phyloP scores from a whole-genome alignment of 2,797 vertebrate genomes.

The Hippoglossus hippoglossus region DNA sequence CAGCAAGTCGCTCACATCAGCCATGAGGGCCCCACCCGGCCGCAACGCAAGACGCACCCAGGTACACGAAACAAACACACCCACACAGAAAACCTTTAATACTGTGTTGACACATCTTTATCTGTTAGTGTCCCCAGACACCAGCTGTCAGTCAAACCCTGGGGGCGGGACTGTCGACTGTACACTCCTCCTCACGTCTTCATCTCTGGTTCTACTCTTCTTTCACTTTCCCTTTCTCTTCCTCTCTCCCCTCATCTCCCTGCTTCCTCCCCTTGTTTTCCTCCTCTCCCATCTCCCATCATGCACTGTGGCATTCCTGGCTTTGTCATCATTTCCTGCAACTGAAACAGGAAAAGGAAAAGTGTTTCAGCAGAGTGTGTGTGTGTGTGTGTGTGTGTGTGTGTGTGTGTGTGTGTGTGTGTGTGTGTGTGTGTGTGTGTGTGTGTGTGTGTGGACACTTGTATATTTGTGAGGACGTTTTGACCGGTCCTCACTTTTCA shows the following conservation, averaged over 20 bases:
- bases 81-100: background rate
- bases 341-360: slow-evolving; percentile 66
- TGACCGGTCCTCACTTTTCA: too few species aligned
- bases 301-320: slow-evolving; percentile 55
- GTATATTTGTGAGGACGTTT: too few species aligned
- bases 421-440: background rate
- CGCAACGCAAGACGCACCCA: slow-evolving; percentile 90
- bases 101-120: too few species aligned
- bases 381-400: slow-evolving; percentile 28
- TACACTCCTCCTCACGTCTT: background rate
- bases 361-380: slow-evolving; percentile 6
- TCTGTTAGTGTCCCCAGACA: too few species aligned
- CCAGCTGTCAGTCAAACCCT: background rate
- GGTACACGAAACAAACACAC: slow-evolving; percentile 70
- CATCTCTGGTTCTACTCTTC: background rate
- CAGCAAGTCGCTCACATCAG: slow-evolving; percentile 80
- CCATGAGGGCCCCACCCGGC: slow-evolving; percentile 78
- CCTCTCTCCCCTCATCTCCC: background rate
- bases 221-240: background rate
- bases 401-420: background rate
- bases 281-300: slow-evolving; percentile 47
- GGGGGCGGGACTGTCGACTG: background rate
- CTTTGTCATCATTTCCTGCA: slow-evolving; percentile 57
- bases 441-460: too few species aligned
- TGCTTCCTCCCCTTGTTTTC: background rate